Evolutionary conservation across 2,888 invertebrate species (phyloP).

Genomic region (Megamerina dolium): DNA sequence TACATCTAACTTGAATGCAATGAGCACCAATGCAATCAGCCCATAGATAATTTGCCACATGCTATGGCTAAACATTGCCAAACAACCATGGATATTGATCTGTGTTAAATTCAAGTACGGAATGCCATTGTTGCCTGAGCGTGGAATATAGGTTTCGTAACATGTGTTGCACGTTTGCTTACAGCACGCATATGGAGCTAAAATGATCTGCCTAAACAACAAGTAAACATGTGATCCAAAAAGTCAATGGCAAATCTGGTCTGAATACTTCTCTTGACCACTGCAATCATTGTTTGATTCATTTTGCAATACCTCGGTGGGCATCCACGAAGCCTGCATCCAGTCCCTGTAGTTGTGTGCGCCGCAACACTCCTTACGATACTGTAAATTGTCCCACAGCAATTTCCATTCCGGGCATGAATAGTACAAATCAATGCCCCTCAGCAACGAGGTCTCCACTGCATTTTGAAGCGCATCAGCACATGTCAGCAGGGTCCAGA

Average conservation of each 20-base stretch:
- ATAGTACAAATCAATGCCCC: slow-evolving; percentile 44
- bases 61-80: slow-evolving; percentile 21
- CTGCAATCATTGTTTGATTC: no score
- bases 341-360: slow-evolving; percentile 42
- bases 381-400: slow-evolving; percentile 44
- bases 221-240: not conserved
- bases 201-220: slow-evolving; percentile 5
- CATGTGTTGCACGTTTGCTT: slow-evolving; percentile 24
- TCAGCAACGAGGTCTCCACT: slow-evolving; percentile 31
- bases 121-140: slow-evolving; percentile 10
- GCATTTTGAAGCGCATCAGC: slow-evolving; percentile 25
- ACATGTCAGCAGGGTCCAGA: slow-evolving; percentile 31
- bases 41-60: slow-evolving; percentile 26
- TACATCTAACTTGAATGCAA: slow-evolving; percentile 31
- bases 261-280: no score
- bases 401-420: slow-evolving; percentile 44
- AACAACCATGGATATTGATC: slow-evolving; percentile 35
- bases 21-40: slow-evolving; percentile 24
- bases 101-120: slow-evolving; percentile 27
- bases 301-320: no score
- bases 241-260: no score
- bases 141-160: slow-evolving; percentile 24
- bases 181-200: slow-evolving; percentile 41
- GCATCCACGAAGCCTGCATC: slow-evolving; percentile 42
- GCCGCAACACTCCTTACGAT: slow-evolving; percentile 42